phyloP scores from a whole-genome alignment of 2,888 invertebrate genomes.

The Camptogramma bilineatum region DNA sequence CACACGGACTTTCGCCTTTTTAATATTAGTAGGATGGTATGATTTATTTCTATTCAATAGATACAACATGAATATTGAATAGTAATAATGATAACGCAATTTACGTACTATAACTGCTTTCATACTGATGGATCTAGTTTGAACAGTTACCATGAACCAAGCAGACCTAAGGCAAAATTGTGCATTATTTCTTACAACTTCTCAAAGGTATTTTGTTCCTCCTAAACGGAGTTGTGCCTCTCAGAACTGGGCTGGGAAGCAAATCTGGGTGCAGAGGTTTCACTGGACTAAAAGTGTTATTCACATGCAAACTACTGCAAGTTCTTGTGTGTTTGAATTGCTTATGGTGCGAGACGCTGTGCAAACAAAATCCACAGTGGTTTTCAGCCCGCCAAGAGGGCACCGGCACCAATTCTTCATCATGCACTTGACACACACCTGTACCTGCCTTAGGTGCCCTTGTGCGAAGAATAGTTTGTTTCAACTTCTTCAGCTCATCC shows the following conservation, averaged over 20 bases:
- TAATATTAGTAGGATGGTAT: too few species aligned
- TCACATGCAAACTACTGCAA: slow-evolving; percentile 31
- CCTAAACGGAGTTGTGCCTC: slow-evolving; percentile 56
- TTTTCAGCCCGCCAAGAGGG: slow-evolving; percentile 70
- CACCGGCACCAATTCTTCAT: slow-evolving; percentile 70
- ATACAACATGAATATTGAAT: too few species aligned
- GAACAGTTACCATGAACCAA: slow-evolving; percentile 31
- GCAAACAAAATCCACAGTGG: slow-evolving; percentile 54
- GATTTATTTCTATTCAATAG: too few species aligned
- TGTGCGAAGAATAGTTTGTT: slow-evolving; percentile 69
- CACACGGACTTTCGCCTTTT: too few species aligned
- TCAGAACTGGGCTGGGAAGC: slow-evolving; percentile 53
- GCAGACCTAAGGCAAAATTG: slow-evolving; percentile 33
- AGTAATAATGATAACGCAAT: too few species aligned
- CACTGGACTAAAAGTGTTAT: slow-evolving; percentile 55
- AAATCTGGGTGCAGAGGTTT: slow-evolving; percentile 48
- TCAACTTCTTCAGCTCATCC: slow-evolving; percentile 70
- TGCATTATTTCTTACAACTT: slow-evolving; percentile 51
- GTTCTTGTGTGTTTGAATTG: slow-evolving; percentile 17
- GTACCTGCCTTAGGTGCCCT: slow-evolving; percentile 72
- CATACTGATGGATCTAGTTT: slow-evolving; percentile 2
- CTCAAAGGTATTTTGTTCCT: slow-evolving; percentile 52
- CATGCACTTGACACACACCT: slow-evolving; percentile 71
- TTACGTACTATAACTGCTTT: too few species aligned
- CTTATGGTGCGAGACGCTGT: slow-evolving; percentile 40